Evolutionary conservation across 92 coral and sea anemone genomes (phyloP), one percentile per base, ranked within the genome.

Genomic region (Bergia puertoricense): DNA sequence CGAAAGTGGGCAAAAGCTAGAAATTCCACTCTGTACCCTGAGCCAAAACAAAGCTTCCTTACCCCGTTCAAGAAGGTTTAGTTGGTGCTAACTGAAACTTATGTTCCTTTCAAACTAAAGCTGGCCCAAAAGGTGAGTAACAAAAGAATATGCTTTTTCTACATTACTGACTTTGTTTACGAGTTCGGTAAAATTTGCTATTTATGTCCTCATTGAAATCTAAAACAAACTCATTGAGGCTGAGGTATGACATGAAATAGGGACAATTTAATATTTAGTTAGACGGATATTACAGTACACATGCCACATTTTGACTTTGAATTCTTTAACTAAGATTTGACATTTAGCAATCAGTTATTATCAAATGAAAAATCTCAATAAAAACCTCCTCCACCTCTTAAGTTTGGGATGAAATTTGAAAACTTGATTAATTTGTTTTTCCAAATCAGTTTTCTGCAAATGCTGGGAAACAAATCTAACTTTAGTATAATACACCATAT

Each of bases 31-130:
- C 50, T 46, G 76, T 14, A 79, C 72, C 16, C 65, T 89, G 57
- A 85, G 90, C 40, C 81, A 74, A 36, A 93, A 82, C 38, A 78
- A 88, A 14, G 38, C 44, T 67, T 6, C 51, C 11, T 77, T 69
- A 3, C 38, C 88, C 15, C 84, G 81, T 15, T 90, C 91, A 20
- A 87, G 96, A 74, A 89, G 95, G 30, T 94, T 88, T 76, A 94
- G 96, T 89, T 94, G 96, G 96, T 94, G 96, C 77, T 94, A 78
- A 40, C 73, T 67, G 41, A 20, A 15, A 22, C 46, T n/a, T 23
- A n/a, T 62, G 11, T 62, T 23, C 30, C 69, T 62, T 62, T 62
- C n/a, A 16, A 62, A 4, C 20, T 23, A 62, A 62, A 16, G 69
- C 30, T 62, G 69, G 30, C 30, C 30, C 69, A 10, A 62, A 20